Evolutionary conservation across 2,888 invertebrate species (phyloP), one percentile per base, ranked within the genome.

Genomic region (Pseudococcus longispinus): DNA sequence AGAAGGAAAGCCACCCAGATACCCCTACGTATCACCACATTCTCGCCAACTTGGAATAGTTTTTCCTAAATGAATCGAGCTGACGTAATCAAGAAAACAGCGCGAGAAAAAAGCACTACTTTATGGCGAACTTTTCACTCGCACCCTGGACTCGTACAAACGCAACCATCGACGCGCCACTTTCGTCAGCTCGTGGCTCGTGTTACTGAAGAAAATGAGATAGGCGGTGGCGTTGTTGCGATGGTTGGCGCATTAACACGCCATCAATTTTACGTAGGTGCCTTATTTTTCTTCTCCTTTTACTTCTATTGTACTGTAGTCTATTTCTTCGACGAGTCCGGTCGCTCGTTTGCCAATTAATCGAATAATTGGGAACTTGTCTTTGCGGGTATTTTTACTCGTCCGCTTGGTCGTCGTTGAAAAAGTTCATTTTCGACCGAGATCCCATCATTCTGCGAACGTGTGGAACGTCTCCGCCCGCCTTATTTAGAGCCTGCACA

Each of bases 351-450:
- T 85, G 74, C 77, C 86, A 86, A 86, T 86, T 86, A 86, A 86
- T 86, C 86, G 86, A 86, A 86, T 86, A 86, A 86, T 86, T 86
- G 86, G 29, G 86, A 86, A 86, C 86, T 80, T 86, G 86, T 86
- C 86, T 86, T 86, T 37, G 37, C 70, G 32, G 86, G 51, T 80
- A 86, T 86, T 86, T 86, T 55, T 80, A 42, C 77, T 60, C 9
- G 60, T 60, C 11, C n/a, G n/a, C n/a, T 4, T 60, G 23, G 60
- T 60, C 60, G 20, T 23, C 60, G 18, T n/a, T 55, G n/a, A n/a
- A 55, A 55, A 55, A 55, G 55, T 55, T 55, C 55, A 55, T 55
- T 55, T 55, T 55, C 55, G 44, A 8, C n/a, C 6, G 4, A 55
- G 55, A 55, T 55, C 55, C 55, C 55, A 55, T 46, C 44, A 46